Percentiles rank a stretch among this genome's conserved stretches.
phyloP scores from a whole-genome alignment of 2,888 invertebrate genomes.

The Eupelmus urozonus region DNA sequence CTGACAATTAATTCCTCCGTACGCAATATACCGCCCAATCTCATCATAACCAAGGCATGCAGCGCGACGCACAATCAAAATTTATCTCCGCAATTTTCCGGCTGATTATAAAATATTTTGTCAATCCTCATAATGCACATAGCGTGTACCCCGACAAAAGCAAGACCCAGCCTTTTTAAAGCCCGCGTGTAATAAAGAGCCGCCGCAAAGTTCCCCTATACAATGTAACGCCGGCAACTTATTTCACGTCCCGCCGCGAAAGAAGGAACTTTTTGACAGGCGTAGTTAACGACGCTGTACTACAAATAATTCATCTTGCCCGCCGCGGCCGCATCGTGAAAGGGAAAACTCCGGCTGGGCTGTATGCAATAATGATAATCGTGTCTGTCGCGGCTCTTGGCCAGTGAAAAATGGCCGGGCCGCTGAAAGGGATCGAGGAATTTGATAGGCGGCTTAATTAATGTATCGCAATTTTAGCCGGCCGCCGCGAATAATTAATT shows the following conservation, averaged over 20 bases:
- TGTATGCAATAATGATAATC: conserved; percentile 6
- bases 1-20: too few relatives aligned
- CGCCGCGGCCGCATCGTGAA: not conserved
- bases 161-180: too few relatives aligned
- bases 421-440: not conserved
- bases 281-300: conserved; percentile 33
- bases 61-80: too few relatives aligned
- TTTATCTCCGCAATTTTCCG: too few relatives aligned
- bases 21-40: too few relatives aligned
- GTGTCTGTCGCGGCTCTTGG: conserved; percentile 12
- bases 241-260: not conserved
- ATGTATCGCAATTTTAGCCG: conserved; percentile 17
- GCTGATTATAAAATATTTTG: not conserved
- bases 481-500: conserved; percentile 39
- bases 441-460: conserved; percentile 37
- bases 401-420: conserved; percentile 6
- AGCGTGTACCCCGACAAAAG: not conserved
- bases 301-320: conserved; percentile 38
- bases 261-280: conserved; percentile 30
- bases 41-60: too few relatives aligned
- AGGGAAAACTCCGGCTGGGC: not conserved
- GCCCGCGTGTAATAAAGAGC: conserved; percentile 6
- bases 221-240: not conserved
- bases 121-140: not conserved
- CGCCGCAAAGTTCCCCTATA: too few relatives aligned